Percentiles rank a stretch among this genome's conserved stretches.
Conservation (phyloP, 2,113 vertebrate genomes). For the Rostratula benghalensis region DNA sequence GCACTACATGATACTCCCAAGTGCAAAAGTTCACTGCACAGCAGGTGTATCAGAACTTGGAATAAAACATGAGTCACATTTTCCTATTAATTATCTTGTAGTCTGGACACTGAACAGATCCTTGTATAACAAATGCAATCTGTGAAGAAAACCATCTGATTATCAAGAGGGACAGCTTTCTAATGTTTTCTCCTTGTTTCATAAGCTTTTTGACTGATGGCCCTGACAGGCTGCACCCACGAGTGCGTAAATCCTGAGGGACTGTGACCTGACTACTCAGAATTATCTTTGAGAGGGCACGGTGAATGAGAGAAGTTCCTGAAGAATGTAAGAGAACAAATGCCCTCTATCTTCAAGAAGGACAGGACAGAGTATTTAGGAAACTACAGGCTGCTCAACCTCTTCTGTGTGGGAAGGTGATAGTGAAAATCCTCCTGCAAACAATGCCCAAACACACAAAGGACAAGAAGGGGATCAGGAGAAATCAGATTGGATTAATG, state of each 20-base stretch:
- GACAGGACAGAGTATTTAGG: not conserved
- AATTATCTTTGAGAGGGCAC: not conserved
- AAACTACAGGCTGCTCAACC: not conserved
- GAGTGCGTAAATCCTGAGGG: rapidly evolving
- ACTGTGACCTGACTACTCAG: not conserved
- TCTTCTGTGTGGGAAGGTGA: not conserved
- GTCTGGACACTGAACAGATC: not conserved
- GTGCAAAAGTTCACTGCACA: constrained; percentile 42
- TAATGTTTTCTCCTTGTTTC: not conserved
- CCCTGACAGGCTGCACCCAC: not conserved
- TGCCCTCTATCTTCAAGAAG: not conserved
- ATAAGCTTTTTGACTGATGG: not conserved
- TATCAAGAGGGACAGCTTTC: not conserved
- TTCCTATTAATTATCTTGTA: not conserved
- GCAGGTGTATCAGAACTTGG: constrained; percentile 18
- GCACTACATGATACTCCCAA: constrained; percentile 18
- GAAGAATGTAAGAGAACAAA: not conserved
- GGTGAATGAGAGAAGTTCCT: not conserved
- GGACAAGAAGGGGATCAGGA: not conserved
- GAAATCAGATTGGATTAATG: not conserved
- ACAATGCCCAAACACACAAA: not conserved
- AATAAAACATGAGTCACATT: constrained; percentile 11
- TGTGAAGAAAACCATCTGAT: not conserved
- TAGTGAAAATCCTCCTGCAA: not conserved
- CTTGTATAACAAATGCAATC: not conserved